These are phyloP conservation scores for Limosa lapponica DNA, from an alignment of 2,797 vertebrate species.

Conservation along the genomic window DNA sequence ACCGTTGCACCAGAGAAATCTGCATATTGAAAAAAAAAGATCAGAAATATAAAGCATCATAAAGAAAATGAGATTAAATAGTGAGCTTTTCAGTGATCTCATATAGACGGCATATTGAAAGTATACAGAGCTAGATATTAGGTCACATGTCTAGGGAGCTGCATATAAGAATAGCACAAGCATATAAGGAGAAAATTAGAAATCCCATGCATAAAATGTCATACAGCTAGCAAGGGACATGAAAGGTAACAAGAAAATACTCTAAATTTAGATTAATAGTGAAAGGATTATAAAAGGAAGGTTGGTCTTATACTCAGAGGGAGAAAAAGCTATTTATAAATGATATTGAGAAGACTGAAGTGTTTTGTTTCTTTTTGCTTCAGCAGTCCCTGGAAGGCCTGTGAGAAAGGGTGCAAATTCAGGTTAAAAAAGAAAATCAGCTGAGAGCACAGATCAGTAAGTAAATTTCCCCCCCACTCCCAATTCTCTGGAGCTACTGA, in stretches of 20 bases:
- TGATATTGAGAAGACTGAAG: not conserved
- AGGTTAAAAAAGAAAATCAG: not conserved
- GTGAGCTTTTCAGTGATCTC: not conserved
- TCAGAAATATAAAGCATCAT: not conserved
- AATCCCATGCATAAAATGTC: constrained; percentile 41
- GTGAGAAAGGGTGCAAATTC: not conserved
- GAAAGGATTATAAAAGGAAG: not conserved
- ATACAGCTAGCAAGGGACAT: not conserved
- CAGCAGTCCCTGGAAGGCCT: not conserved
- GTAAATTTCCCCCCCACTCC: not conserved
- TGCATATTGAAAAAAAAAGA: not conserved
- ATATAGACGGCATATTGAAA: not conserved
- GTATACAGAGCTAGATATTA: not conserved
- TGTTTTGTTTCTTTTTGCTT: not conserved
- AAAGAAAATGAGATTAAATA: not conserved
- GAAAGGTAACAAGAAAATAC: constrained; percentile 24
- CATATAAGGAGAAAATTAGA: constrained; percentile 14
- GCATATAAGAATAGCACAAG: not conserved
- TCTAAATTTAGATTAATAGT: constrained; percentile 18
- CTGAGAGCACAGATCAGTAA: not conserved
- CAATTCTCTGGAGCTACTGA: not conserved
- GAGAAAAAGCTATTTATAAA: constrained; percentile 10
- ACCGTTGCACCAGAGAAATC: not conserved
- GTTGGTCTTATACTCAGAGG: not conserved
- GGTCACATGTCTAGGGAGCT: not conserved